Base-by-base conservation (phyloP, 2,888 invertebrate genomes). In the Gasteruption jaculator region DNA sequence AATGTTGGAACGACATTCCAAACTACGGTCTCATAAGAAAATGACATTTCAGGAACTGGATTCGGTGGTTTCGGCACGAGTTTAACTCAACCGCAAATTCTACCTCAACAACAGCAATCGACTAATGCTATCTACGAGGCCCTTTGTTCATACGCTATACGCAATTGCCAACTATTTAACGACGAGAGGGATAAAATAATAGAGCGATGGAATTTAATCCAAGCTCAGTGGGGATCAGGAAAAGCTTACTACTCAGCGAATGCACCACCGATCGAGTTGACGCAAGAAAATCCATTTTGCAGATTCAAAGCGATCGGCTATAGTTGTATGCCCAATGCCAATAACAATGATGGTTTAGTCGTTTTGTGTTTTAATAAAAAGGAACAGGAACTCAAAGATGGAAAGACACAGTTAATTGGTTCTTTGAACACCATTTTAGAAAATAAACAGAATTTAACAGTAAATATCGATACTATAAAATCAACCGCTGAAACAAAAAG, bases 281-380 rank as follows among this genome's bases (percentile, higher is more conserved):
- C 85, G 33, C 85, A 87, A 40, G 86, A 91, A 58, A 96, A 96
- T 70, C 90, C 91, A 0, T 82, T 93, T 35, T 95, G 92, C 61
- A 80, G 91, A 29, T 94, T 97, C 66, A 97, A 95, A 73, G 89
- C 94, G 0, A 88, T 97, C 38, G 92, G 92, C 0, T 97, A 96
- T 66, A 91, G 89, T 53, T 81, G 86, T 14, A 80, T 95, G 52
- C 90, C 93, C 0, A 83, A 83, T 3, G 82, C 85, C 34, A 89
- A 90, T 46, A 92, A 94, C 64, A 90, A 91, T 59, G 89, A 95
- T 58, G 97, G 97, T 1, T 76, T 91, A 29, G 91, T 97, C 1
- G 85, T 86, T 3, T 67, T 99, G 50, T 78, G 86, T 40, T 85
- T 97, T 57, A 86, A 84, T 59, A 91, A 91, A 63, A 79, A 88